phyloP scores from a whole-genome alignment of 1,140 invertebrate species.

The Radopholus similis region DNA sequence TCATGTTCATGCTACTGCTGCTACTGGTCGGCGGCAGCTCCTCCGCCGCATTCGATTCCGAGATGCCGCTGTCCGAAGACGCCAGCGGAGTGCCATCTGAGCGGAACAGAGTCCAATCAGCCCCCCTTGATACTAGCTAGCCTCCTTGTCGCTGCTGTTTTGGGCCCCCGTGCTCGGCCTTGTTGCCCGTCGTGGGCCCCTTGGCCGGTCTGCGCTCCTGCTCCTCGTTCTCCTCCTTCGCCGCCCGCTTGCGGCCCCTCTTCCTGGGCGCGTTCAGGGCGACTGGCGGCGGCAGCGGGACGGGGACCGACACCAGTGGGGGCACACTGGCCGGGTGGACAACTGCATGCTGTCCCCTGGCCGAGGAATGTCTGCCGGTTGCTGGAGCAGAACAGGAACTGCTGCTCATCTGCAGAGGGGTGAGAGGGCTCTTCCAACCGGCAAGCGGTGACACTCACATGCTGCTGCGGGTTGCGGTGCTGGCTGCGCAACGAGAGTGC shows the following conservation, averaged over 20 bases:
- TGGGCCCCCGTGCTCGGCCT: not conserved
- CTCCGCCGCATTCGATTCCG: slow-evolving; percentile 20
- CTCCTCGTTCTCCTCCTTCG: not conserved
- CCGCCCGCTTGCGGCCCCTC: slow-evolving; percentile 10
- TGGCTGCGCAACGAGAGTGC: slow-evolving; percentile 1
- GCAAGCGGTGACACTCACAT: not conserved
- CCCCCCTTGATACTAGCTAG: not conserved
- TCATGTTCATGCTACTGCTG: not conserved
- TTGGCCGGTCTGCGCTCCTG: not conserved
- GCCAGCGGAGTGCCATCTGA: slow-evolving; percentile 14
- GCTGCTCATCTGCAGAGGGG: not conserved
- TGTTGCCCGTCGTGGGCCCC: not conserved
- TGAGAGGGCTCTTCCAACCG: not conserved
- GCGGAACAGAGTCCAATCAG: not conserved
- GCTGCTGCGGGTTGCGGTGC: not conserved
- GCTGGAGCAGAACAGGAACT: not conserved
- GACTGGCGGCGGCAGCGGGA: not conserved
- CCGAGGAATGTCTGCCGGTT: not conserved
- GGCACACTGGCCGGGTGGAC: not conserved
- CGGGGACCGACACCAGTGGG: not conserved
- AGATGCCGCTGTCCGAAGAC: slow-evolving; percentile 23
- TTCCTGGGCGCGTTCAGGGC: not conserved
- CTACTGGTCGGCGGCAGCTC: not conserved
- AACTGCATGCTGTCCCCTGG: not conserved
- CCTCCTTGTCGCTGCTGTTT: not conserved